phyloP scores from a whole-genome alignment of 2,888 invertebrate genomes.

The Spialia ferax region DNA sequence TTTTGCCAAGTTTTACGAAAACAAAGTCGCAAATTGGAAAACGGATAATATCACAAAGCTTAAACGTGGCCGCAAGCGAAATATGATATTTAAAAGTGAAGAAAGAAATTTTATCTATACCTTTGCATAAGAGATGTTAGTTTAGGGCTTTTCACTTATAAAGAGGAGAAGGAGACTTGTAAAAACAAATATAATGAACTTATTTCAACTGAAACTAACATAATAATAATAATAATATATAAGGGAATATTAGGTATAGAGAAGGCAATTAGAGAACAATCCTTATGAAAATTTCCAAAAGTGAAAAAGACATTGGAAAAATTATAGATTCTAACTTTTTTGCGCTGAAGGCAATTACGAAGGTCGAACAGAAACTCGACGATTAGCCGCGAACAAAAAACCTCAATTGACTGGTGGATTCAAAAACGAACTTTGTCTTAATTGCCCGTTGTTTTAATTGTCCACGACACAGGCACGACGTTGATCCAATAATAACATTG shows the following conservation, averaged over 20 bases:
- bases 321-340: slow-evolving; percentile 3
- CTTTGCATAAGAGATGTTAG: neutral
- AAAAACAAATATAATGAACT: too few relatives aligned
- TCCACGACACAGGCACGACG: slow-evolving; percentile 32
- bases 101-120: neutral
- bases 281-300: neutral
- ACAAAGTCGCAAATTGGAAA: slow-evolving; percentile 28
- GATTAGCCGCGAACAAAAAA: slow-evolving; percentile 22
- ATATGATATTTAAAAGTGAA: neutral
- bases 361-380: neutral
- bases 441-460: slow-evolving; percentile 10
- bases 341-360: slow-evolving; percentile 4
- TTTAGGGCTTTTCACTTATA: neutral
- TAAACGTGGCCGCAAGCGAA: slow-evolving; percentile 7
- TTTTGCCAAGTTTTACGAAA: slow-evolving; percentile 17
- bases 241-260: too few relatives aligned
- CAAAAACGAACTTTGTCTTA: slow-evolving; percentile 17
- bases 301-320: neutral
- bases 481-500: slow-evolving; percentile 10
- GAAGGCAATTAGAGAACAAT: too few relatives aligned
- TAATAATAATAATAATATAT: neutral
- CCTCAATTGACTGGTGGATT: slow-evolving; percentile 1
- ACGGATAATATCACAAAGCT: slow-evolving; percentile 23
- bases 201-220: too few relatives aligned
- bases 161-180: neutral